Evolutionary conservation across 2,888 invertebrate genomes (phyloP).

Genomic region (Diarsia dahlii): DNA sequence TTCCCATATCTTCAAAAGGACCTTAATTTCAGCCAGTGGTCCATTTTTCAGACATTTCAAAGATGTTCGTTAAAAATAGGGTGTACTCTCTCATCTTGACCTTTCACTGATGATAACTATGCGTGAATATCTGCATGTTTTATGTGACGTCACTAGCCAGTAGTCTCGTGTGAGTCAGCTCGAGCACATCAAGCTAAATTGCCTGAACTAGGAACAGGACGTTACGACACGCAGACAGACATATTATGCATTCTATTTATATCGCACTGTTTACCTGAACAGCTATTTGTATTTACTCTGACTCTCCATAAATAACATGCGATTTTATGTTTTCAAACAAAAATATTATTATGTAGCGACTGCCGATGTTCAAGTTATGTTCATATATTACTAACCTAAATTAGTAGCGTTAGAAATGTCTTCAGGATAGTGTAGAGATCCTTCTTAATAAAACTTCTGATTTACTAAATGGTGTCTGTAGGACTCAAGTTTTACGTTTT

Average conservation of each 20-base stretch:
- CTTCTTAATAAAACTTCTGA: background rate
- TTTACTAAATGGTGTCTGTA: background rate
- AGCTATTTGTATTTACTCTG: background rate
- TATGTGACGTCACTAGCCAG: background rate
- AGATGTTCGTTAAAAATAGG: background rate
- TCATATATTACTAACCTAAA: background rate
- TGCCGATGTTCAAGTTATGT: background rate
- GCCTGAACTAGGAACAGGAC: conserved; percentile 14
- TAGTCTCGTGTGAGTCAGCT: conserved; percentile 1
- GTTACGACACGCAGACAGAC: conserved; percentile 1
- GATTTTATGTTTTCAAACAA: background rate
- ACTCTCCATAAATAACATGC: background rate
- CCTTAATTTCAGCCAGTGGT: background rate
- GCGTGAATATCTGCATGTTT: too few species aligned
- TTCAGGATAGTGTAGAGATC: background rate
- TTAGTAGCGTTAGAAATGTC: too few species aligned
- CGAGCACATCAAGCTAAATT: background rate
- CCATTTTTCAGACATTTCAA: background rate
- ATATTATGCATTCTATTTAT: background rate
- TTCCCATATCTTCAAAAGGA: background rate
- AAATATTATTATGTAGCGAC: background rate
- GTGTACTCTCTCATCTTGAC: background rate
- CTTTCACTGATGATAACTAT: too few species aligned
- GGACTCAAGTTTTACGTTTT: background rate
- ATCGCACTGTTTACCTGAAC: background rate